A percentile compares a stretch with the other conserved stretches of the same genome.
These are phyloP conservation scores for Oncorhynchus kisutch DNA, from an alignment of 2,113 vertebrate species.

Conservation along the genomic window DNA sequence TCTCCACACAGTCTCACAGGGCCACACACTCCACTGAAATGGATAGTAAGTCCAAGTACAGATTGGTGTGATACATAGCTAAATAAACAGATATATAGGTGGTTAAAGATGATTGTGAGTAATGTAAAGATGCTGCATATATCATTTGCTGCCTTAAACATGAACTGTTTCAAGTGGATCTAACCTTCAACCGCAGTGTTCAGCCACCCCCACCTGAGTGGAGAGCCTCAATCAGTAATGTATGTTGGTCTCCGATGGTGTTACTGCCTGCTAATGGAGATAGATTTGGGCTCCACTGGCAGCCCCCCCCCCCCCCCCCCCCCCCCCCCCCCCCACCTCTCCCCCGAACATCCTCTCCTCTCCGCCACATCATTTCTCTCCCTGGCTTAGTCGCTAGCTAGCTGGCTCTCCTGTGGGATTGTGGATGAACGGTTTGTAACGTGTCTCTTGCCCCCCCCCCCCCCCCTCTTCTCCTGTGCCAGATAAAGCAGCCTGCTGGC, in stretches of 20 bases:
- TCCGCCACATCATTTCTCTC: conserved; percentile 57
- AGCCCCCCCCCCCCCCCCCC: background rate
- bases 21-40: background rate
- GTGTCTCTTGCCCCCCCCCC: conserved; percentile 46
- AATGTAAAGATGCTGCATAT: too few species aligned
- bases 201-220: background rate
- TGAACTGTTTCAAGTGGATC: background rate
- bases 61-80: background rate
- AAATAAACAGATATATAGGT: background rate
- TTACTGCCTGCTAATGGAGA: conserved; percentile 62
- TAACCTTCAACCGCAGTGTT: background rate
- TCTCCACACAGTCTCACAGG: background rate
- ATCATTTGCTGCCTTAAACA: background rate
- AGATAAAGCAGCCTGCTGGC: conserved; percentile 42
- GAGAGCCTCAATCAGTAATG: conserved; percentile 30
- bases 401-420: conserved; percentile 53
- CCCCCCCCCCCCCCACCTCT: background rate
- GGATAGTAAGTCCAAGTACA: background rate
- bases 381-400: conserved; percentile 55
- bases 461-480: conserved; percentile 25
- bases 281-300: conserved; percentile 45
- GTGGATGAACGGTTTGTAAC: conserved; percentile 52
- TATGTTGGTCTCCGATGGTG: conserved; percentile 32
- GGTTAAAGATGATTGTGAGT: too few species aligned
- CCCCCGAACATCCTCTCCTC: background rate